phyloP scores from a whole-genome alignment of 2,797 vertebrate species.

The Sarcoramphus papa region DNA sequence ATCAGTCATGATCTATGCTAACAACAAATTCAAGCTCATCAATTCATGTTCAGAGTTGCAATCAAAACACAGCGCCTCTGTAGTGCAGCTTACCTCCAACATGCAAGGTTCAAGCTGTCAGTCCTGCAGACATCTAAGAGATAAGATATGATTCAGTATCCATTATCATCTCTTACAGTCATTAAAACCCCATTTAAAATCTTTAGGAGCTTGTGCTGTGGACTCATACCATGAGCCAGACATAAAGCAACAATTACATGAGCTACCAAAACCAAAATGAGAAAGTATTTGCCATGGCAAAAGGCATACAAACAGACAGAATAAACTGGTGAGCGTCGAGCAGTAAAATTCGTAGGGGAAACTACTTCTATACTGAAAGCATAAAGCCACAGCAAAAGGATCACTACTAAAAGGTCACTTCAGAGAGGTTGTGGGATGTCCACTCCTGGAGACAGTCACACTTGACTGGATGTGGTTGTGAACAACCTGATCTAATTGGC shows the following conservation, averaged over 20 bases:
- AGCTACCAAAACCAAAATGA: not conserved
- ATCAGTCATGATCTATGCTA: not conserved
- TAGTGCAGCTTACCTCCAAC: not conserved
- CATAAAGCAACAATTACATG: not conserved
- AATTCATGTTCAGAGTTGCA: not conserved
- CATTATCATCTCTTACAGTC: not conserved
- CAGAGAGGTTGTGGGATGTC: not conserved
- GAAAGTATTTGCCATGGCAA: not conserved
- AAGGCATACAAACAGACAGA: not conserved
- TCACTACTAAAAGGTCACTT: not conserved
- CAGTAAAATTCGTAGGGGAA: not conserved
- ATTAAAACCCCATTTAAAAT: not conserved
- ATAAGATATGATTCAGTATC: not conserved
- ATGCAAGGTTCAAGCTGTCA: not conserved
- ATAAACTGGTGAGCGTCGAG: fast-evolving
- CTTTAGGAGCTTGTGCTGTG: not conserved
- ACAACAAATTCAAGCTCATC: not conserved
- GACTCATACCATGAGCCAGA: not conserved
- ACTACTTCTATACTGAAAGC: not conserved
- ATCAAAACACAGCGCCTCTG: not conserved
- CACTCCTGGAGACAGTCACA: not conserved
- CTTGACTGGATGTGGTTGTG: fast-evolving
- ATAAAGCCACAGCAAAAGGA: not conserved
- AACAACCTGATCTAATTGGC: not conserved
- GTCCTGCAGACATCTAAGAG: not conserved